phyloP scores from a whole-genome alignment of 2,113 vertebrate genomes.

The Arothron firmamentum region DNA sequence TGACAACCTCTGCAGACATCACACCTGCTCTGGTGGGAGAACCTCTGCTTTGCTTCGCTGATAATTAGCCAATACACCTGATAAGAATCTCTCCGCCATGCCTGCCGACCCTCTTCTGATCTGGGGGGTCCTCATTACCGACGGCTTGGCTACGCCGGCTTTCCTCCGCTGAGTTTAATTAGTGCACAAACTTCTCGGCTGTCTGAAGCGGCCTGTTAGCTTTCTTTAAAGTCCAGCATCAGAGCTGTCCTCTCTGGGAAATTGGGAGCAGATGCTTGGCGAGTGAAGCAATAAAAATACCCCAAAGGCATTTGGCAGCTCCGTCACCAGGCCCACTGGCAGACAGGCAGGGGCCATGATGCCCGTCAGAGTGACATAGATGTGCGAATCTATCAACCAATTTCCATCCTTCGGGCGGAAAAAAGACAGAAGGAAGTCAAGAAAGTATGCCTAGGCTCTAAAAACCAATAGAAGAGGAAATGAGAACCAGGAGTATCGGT shows the following conservation, averaged over 20 bases:
- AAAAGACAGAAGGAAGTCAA: constrained; percentile 35
- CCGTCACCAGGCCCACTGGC: constrained; percentile 54
- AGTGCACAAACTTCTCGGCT: constrained; percentile 70
- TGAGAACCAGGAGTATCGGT: constrained; percentile 48
- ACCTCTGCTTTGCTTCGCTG: constrained; percentile 52
- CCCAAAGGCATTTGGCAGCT: constrained; percentile 62
- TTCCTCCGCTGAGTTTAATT: constrained; percentile 76
- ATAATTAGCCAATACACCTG: constrained; percentile 62
- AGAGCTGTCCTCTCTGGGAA: constrained; percentile 72
- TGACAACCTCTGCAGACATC: constrained; percentile 59
- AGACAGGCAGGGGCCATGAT: constrained; percentile 46
- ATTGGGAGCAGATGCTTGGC: constrained; percentile 77
- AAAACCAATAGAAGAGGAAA: constrained; percentile 60
- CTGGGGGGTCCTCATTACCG: constrained; percentile 70
- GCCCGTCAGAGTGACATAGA: constrained; percentile 66
- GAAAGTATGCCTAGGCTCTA: constrained; percentile 45
- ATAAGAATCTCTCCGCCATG: constrained; percentile 61
- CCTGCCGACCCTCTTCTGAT: constrained; percentile 63
- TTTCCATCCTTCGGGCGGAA: constrained; percentile 27
- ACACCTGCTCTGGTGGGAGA: constrained; percentile 62
- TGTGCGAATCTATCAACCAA: constrained; percentile 42
- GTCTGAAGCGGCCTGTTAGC: constrained; percentile 67
- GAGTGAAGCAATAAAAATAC: constrained; percentile 75
- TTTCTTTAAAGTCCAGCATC: constrained; percentile 67
- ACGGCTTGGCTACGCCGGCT: constrained; percentile 52